A percentile compares a stretch with the other conserved stretches of the same genome.
Evolutionary conservation across 2,888 invertebrate species (phyloP).

Genomic region (Caenorhabditis sp.): DNA sequence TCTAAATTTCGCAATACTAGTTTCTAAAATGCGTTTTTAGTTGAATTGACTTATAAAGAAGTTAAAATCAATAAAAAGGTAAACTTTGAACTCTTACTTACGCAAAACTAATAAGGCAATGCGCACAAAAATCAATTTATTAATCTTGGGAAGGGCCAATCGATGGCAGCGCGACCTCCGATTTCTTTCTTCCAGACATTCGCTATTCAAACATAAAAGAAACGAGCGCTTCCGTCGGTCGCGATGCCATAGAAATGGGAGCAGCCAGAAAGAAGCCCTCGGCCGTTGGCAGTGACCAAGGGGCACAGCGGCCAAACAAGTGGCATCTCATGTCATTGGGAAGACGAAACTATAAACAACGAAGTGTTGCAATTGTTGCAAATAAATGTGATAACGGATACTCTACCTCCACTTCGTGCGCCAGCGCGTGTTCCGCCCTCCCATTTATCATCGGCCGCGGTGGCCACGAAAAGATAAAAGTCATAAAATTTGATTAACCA

Average conservation of each 20-base stretch:
- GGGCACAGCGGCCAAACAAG: slow-evolving; percentile 13
- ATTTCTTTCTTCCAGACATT: neutral
- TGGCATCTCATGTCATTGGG: slow-evolving; percentile 5
- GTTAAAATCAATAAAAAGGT: too few species aligned
- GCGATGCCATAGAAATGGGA: slow-evolving; percentile 37
- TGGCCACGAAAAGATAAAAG: slow-evolving; percentile 5
- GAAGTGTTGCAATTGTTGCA: slow-evolving; percentile 16
- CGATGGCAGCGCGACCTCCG: neutral
- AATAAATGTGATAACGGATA: slow-evolving; percentile 20
- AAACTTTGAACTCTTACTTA: too few species aligned
- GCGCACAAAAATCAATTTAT: neutral
- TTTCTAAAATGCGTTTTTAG: too few species aligned
- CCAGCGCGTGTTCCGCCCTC: neutral
- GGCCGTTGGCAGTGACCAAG: slow-evolving; percentile 4
- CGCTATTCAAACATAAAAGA: slow-evolving; percentile 15
- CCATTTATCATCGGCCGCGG: slow-evolving; percentile 11
- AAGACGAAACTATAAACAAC: slow-evolving; percentile 5
- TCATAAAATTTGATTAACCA: too few species aligned
- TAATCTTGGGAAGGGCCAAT: neutral
- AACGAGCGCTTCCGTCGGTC: slow-evolving; percentile 5
- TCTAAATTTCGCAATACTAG: too few species aligned
- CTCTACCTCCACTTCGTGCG: neutral
- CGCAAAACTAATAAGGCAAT: too few species aligned
- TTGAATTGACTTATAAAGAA: too few species aligned
- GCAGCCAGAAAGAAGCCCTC: slow-evolving; percentile 2